A percentile compares a stretch with the other conserved stretches of the same genome.
phyloP scores from a whole-genome alignment of 2,888 invertebrate species.

The Cantharis nigra region DNA sequence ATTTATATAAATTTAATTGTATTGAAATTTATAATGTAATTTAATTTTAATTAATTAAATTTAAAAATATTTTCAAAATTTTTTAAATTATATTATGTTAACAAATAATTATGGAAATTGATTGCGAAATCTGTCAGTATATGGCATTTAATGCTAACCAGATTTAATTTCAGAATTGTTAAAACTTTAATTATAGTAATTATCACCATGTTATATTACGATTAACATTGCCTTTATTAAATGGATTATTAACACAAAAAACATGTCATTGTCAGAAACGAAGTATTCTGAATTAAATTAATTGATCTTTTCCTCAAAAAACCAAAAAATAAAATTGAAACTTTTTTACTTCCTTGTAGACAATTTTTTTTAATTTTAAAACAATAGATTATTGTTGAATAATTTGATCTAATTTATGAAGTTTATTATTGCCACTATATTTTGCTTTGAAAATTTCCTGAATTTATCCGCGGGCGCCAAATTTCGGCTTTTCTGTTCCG shows the following conservation, averaged over 20 bases:
- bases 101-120: neutral
- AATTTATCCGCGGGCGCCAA: neutral
- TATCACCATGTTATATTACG: neutral
- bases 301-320: neutral
- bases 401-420: neutral
- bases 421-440: neutral
- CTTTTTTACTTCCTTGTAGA: neutral
- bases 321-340: neutral
- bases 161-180: neutral
- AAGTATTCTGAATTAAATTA: neutral
- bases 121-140: neutral
- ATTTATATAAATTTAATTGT: too few species aligned
- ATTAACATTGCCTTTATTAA: neutral
- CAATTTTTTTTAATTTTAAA: neutral
- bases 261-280: neutral
- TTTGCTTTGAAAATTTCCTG: neutral
- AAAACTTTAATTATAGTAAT: neutral
- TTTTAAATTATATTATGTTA: neutral
- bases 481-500: neutral
- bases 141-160: neutral
- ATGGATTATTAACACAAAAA: neutral
- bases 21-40: too few species aligned
- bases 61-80: too few species aligned
- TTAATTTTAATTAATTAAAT: too few species aligned
- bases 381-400: neutral